Evolutionary conservation across 2,888 invertebrate genomes (phyloP).

Genomic region (Catonia carolina): DNA sequence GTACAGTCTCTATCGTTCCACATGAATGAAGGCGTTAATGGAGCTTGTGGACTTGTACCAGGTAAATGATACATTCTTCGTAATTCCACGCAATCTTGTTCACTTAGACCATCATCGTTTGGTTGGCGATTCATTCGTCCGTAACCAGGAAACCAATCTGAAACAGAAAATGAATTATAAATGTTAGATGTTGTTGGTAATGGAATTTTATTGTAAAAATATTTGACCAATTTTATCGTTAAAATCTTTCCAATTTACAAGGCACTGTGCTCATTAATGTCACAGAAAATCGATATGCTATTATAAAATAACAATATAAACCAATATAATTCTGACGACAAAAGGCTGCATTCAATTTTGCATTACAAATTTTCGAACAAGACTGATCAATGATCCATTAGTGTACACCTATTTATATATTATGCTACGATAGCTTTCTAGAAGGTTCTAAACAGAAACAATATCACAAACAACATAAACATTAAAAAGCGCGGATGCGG

Average conservation of each 20-base stretch:
- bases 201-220: neutral
- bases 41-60: constrained; percentile 28
- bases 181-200: constrained; percentile 13
- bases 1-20: constrained; percentile 77
- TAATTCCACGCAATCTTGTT: constrained; percentile 75
- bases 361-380: no score
- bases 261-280: no score
- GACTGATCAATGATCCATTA: no score
- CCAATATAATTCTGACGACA: no score
- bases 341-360: no score
- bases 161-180: constrained; percentile 31
- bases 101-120: constrained; percentile 73
- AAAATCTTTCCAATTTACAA: neutral
- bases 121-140: constrained; percentile 63
- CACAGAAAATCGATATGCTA: no score
- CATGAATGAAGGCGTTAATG: constrained; percentile 55
- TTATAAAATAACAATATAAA: no score
- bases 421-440: no score
- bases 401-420: no score
- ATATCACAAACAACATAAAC: no score
- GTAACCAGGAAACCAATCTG: constrained; percentile 81
- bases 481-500: no score
- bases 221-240: neutral
- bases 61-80: constrained; percentile 56
- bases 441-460: no score